phyloP scores from a whole-genome alignment of 2,113 vertebrate genomes.

The Tringa solitaria region DNA sequence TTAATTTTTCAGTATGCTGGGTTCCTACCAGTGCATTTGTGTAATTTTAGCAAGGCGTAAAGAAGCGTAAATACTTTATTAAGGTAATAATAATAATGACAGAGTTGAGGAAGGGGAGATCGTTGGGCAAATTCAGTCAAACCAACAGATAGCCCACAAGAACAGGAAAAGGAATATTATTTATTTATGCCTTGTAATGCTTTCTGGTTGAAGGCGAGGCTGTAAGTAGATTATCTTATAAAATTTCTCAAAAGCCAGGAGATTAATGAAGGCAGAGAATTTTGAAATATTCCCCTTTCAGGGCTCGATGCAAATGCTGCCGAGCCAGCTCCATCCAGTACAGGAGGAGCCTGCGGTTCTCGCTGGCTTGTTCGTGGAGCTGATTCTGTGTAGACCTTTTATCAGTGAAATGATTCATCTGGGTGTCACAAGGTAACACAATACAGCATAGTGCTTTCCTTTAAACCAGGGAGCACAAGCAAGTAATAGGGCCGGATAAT shows the following conservation, averaged over 20 bases:
- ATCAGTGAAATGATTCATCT: not conserved
- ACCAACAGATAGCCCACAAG: not conserved
- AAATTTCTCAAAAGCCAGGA: not conserved
- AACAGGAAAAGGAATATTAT: not conserved
- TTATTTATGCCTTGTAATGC: constrained; percentile 21
- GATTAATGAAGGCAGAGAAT: not conserved
- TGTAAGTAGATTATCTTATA: constrained; percentile 18
- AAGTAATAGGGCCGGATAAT: not conserved
- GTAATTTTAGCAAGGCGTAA: not conserved
- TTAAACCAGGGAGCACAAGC: not conserved
- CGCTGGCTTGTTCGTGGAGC: not conserved
- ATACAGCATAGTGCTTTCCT: not conserved
- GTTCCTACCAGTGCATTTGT: not conserved
- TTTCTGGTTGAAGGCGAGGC: constrained; percentile 13
- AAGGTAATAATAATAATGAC: not conserved
- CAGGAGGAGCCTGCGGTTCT: not conserved
- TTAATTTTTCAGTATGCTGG: not conserved
- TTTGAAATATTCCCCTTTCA: not conserved
- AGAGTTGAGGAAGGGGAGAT: not conserved
- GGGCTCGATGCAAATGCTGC: not conserved
- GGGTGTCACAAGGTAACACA: not conserved
- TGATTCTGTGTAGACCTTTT: not conserved
- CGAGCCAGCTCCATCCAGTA: not conserved
- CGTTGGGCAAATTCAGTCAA: not conserved
- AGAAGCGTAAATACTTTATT: not conserved